Base-by-base conservation (phyloP, 2,797 vertebrate genomes). In the Serranus cabrilla region DNA sequence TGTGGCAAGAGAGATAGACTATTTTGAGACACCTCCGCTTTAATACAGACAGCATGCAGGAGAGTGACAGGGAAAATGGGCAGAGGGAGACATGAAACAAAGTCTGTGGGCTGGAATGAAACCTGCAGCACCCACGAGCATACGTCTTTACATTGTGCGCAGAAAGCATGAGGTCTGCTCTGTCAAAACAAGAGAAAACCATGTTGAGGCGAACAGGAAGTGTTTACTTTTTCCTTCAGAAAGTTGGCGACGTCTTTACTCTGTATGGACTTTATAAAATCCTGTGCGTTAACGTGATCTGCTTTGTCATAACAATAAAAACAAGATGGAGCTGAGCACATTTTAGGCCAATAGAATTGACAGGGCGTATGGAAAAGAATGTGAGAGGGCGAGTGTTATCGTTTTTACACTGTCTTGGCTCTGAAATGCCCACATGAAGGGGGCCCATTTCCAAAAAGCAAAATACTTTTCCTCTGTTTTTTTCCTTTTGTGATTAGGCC, bases 31-130 rank as follows among this genome's bases (percentile, higher is more conserved):
- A n/a, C 56, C n/a, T 45, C 42, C 40, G 46, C 71, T 82, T 86
- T 61, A 63, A 85, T 62, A 66, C 11, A 55, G 57, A 47, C 39
- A 56, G 60, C 51, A 65, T 43, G 47, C 27, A 39, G 37, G 68
- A 40, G 61, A 71, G 56, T 66, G 69, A 74, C 63, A 64, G 65
- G 55, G 46, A 80, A 59, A 20, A 74, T 54, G 67, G 73, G 63
- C 62, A 70, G 34, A 47, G 25, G 49, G 49, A 84, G 59, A 76
- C 42, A 76, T 83, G 55, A 86, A 71, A 74, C 62, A 65, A 60
- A 34, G 74, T 71, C 68, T 76, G 71, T 37, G 47, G 77, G 71
- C 45, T 80, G 47, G 57, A 72, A 83, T 79, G 61, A 82, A 74
- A 76, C 68, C 57, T 21, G 65, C 39, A 66, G 74, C 17, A 23